A percentile compares a stretch with the other conserved stretches of the same genome.
These are phyloP conservation scores for Pseudococcus jackbeardsleyi DNA, from an alignment of 2,888 invertebrate species.

Conservation along the genomic window DNA sequence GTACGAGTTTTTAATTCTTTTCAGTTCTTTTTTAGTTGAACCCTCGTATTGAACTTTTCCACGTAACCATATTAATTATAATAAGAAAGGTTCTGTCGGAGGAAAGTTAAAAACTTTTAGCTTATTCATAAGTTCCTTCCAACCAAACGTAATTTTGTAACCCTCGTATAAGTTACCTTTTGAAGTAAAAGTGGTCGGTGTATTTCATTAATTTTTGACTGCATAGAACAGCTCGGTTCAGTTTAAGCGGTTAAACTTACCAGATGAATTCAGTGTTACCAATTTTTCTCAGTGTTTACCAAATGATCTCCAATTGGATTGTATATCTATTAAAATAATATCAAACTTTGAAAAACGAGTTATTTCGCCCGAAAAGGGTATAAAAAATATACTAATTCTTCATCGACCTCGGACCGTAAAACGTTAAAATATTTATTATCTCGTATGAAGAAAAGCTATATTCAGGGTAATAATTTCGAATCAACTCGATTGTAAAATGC, in stretches of 20 bases:
- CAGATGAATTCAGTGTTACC: constrained; percentile 59
- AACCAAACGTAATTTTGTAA: constrained; percentile 62
- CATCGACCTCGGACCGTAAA: neutral
- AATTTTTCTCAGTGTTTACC: constrained; percentile 33
- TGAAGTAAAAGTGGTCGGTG: constrained; percentile 60
- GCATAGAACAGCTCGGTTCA: constrained; percentile 49
- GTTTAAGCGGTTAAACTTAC: constrained; percentile 58
- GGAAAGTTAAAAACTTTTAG: constrained; percentile 64
- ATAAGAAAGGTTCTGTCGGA: constrained; percentile 64
- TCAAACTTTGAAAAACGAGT: too few species aligned
- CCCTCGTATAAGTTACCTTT: constrained; percentile 64
- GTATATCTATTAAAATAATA: too few species aligned
- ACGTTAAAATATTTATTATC: constrained; percentile 10
- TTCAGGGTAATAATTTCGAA: neutral
- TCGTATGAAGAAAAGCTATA: neutral
- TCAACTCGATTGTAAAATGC: neutral
- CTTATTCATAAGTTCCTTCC: constrained; percentile 64
- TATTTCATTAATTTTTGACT: constrained; percentile 65
- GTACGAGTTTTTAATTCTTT: constrained; percentile 48
- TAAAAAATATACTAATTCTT: neutral
- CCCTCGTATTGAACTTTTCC: constrained; percentile 60
- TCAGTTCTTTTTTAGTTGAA: constrained; percentile 39
- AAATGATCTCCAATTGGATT: constrained; percentile 12
- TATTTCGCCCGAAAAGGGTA: too few species aligned
- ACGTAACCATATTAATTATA: constrained; percentile 63